Base-by-base conservation (phyloP, 2,888 invertebrate genomes). In the Yponomeuta malinellus region DNA sequence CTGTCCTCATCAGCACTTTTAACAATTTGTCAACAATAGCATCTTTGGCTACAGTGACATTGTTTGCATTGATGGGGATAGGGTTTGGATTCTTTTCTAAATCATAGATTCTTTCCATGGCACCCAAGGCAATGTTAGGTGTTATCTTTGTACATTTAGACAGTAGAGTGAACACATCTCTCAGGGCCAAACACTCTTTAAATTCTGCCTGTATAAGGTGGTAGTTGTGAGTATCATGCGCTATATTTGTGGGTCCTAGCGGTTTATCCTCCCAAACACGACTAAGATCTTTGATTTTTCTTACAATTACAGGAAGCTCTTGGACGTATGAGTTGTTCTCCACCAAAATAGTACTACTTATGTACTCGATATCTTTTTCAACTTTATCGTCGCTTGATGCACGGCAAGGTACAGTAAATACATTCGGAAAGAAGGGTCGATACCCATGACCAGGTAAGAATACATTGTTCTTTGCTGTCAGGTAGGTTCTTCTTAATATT, bases 271-370 rank as follows among this genome's bases (percentile, higher is more conserved):
- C 81, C 15, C 15, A 72, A 6, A 89, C 79, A 48, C 85, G 84
- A 8, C 83, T 77, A 52, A 93, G 76, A 74, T 93, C 85, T 77
- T 84, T 89, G 52, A 93, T 78, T 79, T 88, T 93, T 71, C 93
- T 90, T 43, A 96, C 93, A 70, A 95, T 92, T 15, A 95, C 86
- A 2, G 95, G 95, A 69, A 96, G 88, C 81, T 96, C 96, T 76
- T 94, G 93, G 33, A 96, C 94, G 71, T 93, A 92, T n/a, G 90
- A 84, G 5, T 95, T 95, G 80, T 95, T 94, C 85, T 96, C 95
- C 71, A 95, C 86, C 68, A 96, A 81, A 72, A 95, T 93, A 10
- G 93, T 93, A 74, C 87, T 90, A 70, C 81, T 86, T 71, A 81
- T 84, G 73, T 87, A 87, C 73, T 89, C 88, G 70, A 83, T 81